These are phyloP conservation scores for Dipus sagitta DNA, from an alignment of 2,797 vertebrate species.

Conservation along the genomic window DNA sequence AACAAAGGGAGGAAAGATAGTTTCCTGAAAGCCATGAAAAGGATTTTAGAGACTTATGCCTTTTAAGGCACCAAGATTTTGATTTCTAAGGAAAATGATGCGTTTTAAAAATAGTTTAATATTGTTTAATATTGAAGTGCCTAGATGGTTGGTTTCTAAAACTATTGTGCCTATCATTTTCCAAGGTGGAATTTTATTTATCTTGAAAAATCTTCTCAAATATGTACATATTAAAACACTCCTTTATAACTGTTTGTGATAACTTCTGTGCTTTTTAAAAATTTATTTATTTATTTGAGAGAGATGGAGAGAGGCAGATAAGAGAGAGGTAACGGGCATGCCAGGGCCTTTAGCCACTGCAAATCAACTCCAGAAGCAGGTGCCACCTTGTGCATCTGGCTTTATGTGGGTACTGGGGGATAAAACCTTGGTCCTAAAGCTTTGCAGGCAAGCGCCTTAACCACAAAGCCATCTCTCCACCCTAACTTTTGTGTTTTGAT, in stretches of 20 bases:
- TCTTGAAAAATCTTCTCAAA: not conserved
- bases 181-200: constrained; percentile 16
- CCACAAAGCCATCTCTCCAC: no score
- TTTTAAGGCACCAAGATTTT: not conserved
- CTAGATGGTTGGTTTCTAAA: not conserved
- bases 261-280: not conserved
- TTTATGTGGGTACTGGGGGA: no score
- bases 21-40: not conserved
- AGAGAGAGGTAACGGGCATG: no score
- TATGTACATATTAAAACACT: not conserved
- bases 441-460: no score
- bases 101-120: constrained; percentile 15
- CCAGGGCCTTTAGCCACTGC: no score
- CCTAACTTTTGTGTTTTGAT: not conserved
- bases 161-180: not conserved
- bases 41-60: constrained; percentile 18
- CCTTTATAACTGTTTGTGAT: not conserved
- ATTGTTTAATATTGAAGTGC: constrained; percentile 19
- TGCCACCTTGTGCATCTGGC: no score
- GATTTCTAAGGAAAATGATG: not conserved
- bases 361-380: no score
- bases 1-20: not conserved
- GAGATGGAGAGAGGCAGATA: no score
- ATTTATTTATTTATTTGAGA: not conserved
- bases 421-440: no score